Evolutionary conservation across 2,888 invertebrate species (phyloP).

Genomic region (Microplitis deprimator): DNA sequence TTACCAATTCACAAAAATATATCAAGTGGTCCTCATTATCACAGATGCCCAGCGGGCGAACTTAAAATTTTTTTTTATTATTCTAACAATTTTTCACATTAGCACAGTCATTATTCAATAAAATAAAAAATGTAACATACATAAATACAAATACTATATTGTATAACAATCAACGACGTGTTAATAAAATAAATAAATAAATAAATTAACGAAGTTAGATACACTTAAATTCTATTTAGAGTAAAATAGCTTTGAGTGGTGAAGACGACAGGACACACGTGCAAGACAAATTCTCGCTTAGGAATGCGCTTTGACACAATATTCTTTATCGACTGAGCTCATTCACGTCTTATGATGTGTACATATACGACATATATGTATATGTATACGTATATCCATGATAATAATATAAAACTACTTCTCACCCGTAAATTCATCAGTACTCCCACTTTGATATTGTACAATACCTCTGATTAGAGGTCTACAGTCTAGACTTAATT

Average conservation of each 20-base stretch:
- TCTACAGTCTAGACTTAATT: neutral
- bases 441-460: constrained; percentile 1
- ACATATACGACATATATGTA: neutral
- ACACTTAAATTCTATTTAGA: constrained; percentile 22
- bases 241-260: neutral
- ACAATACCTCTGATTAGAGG: neutral
- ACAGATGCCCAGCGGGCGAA: constrained; percentile 15
- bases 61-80: neutral
- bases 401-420: constrained; percentile 9
- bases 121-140: neutral
- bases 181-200: constrained; percentile 9
- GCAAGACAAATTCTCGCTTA: constrained; percentile 27
- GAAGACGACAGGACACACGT: constrained; percentile 10
- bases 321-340: constrained; percentile 34
- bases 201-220: constrained; percentile 9
- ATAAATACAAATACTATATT: neutral
- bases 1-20: too few species aligned
- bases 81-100: neutral
- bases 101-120: neutral
- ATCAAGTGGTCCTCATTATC: constrained; percentile 26
- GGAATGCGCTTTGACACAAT: constrained; percentile 18
- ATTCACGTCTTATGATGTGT: neutral
- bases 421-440: constrained; percentile 10
- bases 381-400: neutral
- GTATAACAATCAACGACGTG: neutral